These are phyloP conservation scores for Acestrorhynchus altus DNA, from an alignment of 2,797 vertebrate genomes.

Conservation along the genomic window DNA sequence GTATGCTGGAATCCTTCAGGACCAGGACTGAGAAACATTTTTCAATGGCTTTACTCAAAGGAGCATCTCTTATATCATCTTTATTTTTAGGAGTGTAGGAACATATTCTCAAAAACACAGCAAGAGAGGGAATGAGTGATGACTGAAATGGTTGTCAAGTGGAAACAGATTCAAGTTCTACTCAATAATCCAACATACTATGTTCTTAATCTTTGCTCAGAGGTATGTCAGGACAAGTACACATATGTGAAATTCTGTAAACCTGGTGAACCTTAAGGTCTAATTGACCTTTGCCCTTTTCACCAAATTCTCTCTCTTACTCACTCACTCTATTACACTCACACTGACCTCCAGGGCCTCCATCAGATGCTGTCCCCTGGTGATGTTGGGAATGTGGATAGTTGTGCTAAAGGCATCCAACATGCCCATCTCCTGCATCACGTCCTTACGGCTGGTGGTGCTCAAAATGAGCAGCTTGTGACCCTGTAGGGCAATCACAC, in stretches of 20 bases:
- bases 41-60: too few species aligned
- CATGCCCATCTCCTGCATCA: constrained; percentile 98
- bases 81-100: too few species aligned
- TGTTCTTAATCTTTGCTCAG: background rate
- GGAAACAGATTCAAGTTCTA: too few species aligned
- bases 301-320: constrained; percentile 9
- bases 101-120: too few species aligned
- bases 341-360: constrained; percentile 89
- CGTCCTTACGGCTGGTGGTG: constrained; percentile 93
- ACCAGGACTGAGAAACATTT: too few species aligned
- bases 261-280: background rate
- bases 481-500: constrained; percentile 75
- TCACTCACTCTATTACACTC: constrained; percentile 14
- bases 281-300: constrained; percentile 13
- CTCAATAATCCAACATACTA: background rate
- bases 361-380: constrained; percentile 85
- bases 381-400: constrained; percentile 92
- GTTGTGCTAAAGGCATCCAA: constrained; percentile 93
- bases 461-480: constrained; percentile 95
- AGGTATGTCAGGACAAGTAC: constrained; percentile 5
- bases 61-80: too few species aligned
- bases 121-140: too few species aligned
- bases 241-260: constrained; percentile 9
- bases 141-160: too few species aligned
- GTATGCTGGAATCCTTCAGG: too few species aligned